A percentile compares a stretch with the other conserved stretches of the same genome.
Conservation (phyloP, 2,888 invertebrate genomes). For the Orthosia cruda region DNA sequence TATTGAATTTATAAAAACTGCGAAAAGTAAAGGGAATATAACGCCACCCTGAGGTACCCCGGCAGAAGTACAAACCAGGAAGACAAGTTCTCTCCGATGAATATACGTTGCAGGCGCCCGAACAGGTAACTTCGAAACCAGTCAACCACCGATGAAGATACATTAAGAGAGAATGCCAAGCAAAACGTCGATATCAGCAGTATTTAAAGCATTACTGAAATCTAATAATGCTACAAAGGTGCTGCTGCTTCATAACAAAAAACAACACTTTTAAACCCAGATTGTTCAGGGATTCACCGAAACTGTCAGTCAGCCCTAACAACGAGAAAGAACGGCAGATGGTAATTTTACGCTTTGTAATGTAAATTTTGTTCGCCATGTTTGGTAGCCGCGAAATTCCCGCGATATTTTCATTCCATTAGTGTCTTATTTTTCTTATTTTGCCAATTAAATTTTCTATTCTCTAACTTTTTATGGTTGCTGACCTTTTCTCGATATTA, state of each 20-base stretch:
- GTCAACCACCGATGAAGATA: too few species aligned
- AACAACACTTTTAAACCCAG: neutral
- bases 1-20: too few species aligned
- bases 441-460: conserved; percentile 48
- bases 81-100: too few species aligned
- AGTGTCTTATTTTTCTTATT: conserved; percentile 27
- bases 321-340: conserved; percentile 61
- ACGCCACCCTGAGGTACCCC: too few species aligned
- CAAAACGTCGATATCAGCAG: too few species aligned
- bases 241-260: neutral
- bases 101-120: too few species aligned
- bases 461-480: conserved; percentile 64
- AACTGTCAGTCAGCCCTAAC: conserved; percentile 68
- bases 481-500: conserved; percentile 70
- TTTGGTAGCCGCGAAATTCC: conserved; percentile 62
- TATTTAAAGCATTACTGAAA: too few species aligned
- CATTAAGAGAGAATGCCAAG: too few species aligned
- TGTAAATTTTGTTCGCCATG: conserved; percentile 71
- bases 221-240: too few species aligned
- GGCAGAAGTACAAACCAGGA: too few species aligned
- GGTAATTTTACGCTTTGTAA: conserved; percentile 75
- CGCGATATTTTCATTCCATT: conserved; percentile 52
- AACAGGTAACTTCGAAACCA: too few species aligned
- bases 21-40: too few species aligned
- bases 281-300: neutral